Conservation (phyloP, 2,113 vertebrate genomes). For the Galemys pyrenaicus region DNA sequence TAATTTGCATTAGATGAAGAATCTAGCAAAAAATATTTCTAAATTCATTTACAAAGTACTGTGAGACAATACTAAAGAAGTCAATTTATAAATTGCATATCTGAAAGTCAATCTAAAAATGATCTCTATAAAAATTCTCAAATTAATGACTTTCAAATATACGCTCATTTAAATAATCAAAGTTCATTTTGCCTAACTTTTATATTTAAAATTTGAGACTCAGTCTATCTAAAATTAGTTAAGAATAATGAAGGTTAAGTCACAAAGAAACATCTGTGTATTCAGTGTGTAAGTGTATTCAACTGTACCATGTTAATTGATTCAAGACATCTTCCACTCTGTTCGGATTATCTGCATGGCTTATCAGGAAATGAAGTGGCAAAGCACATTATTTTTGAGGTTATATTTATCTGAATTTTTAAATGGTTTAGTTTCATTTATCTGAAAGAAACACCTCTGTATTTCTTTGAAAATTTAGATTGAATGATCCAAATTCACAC, state of each 20-base stretch:
- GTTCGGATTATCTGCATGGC: conserved; percentile 68
- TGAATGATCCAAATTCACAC: background rate
- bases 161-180: background rate
- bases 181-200: background rate
- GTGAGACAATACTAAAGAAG: background rate
- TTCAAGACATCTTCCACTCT: conserved; percentile 43
- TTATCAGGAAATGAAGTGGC: conserved; percentile 65
- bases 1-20: background rate
- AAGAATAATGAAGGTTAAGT: background rate
- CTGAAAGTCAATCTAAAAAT: background rate
- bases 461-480: background rate
- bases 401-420: conserved; percentile 62
- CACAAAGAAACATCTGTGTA: conserved; percentile 32
- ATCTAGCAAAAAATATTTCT: background rate
- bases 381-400: conserved; percentile 34
- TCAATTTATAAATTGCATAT: background rate
- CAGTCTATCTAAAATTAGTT: background rate
- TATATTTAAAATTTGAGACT: background rate
- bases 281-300: background rate
- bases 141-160: conserved; percentile 15
- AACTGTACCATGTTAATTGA: conserved; percentile 39
- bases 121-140: background rate
- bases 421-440: conserved; percentile 11
- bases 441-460: conserved; percentile 7
- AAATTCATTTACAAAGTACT: background rate